Conservation (phyloP, 92 coral and sea anemone genomes). For the Micromussa lordhowensis region DNA sequence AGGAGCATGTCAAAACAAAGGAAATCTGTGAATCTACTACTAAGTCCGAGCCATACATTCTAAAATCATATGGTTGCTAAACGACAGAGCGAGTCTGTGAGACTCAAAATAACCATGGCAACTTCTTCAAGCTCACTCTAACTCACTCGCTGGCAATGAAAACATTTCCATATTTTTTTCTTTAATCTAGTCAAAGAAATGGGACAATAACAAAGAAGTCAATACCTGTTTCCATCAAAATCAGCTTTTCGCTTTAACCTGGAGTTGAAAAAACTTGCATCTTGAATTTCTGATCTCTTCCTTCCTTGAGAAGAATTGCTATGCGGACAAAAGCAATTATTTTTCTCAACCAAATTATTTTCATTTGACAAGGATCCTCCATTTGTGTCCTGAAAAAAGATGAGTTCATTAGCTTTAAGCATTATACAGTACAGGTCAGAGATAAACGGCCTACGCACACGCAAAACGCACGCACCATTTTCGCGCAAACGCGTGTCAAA, state of each 20-base stretch:
- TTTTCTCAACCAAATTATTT: slow-evolving; percentile 10
- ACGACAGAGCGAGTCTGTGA: too few relatives aligned
- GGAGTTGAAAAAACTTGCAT: slow-evolving; percentile 36
- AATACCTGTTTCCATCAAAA: slow-evolving; percentile 36
- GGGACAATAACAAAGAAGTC: not conserved
- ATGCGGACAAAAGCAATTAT: slow-evolving; percentile 31
- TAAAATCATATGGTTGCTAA: too few relatives aligned
- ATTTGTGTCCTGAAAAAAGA: slow-evolving; percentile 28
- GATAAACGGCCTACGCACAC: too few relatives aligned
- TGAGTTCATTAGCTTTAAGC: not conserved
- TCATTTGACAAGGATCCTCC: slow-evolving; percentile 25
- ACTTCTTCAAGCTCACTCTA: too few relatives aligned
- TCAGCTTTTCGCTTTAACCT: slow-evolving; percentile 23
- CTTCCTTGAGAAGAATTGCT: slow-evolving; percentile 20
- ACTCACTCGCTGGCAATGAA: too few relatives aligned
- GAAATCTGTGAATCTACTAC: too few relatives aligned
- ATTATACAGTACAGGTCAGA: too few relatives aligned
- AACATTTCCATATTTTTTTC: too few relatives aligned
- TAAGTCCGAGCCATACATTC: not conserved
- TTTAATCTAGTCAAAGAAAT: not conserved
- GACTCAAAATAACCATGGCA: too few relatives aligned
- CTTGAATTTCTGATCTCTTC: slow-evolving; percentile 29
- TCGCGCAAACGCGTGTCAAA: too few relatives aligned
- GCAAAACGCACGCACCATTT: too few relatives aligned
- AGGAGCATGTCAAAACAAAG: too few relatives aligned